Conservation (phyloP, 2,888 invertebrate genomes). For the Pantelozetes paolii region DNA sequence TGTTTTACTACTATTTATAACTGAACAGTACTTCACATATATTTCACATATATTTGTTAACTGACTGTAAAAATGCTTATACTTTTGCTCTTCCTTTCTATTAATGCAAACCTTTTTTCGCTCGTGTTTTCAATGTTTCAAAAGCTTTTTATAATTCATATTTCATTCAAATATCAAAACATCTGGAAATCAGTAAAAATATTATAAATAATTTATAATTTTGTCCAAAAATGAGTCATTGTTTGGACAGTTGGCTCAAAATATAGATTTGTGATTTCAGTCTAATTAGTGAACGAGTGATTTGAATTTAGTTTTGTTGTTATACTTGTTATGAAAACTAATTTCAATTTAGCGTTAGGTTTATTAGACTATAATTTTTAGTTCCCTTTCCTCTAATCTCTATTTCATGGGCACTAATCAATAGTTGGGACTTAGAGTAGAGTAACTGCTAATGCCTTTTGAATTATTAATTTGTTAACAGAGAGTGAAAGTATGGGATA, state of each 20-base stretch:
- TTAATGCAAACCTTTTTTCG: background rate
- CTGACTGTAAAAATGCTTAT: slow-evolving; percentile 23
- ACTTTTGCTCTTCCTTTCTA: background rate
- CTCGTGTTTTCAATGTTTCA: too few relatives aligned
- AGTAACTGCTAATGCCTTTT: background rate
- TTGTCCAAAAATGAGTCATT: background rate
- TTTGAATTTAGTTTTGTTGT: background rate
- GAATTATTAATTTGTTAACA: slow-evolving; percentile 19
- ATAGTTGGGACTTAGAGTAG: background rate
- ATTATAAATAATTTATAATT: background rate
- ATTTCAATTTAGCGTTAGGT: background rate
- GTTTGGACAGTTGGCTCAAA: background rate
- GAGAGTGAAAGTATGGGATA: background rate
- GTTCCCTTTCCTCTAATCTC: slow-evolving; percentile 13
- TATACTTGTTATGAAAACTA: background rate
- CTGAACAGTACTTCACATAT: background rate
- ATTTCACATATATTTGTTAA: slow-evolving; percentile 19
- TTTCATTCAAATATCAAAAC: too few relatives aligned
- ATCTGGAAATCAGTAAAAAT: background rate
- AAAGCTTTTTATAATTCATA: too few relatives aligned
- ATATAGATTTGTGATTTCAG: too few relatives aligned
- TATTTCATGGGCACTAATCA: slow-evolving; percentile 11
- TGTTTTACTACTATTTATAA: background rate
- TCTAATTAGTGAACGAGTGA: background rate
- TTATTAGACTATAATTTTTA: background rate